A percentile compares a stretch with the other conserved stretches of the same genome.
These are phyloP conservation scores for Holothuria glaberrima DNA, from an alignment of 35 echinoderm and acorn worm species.

Conservation along the genomic window DNA sequence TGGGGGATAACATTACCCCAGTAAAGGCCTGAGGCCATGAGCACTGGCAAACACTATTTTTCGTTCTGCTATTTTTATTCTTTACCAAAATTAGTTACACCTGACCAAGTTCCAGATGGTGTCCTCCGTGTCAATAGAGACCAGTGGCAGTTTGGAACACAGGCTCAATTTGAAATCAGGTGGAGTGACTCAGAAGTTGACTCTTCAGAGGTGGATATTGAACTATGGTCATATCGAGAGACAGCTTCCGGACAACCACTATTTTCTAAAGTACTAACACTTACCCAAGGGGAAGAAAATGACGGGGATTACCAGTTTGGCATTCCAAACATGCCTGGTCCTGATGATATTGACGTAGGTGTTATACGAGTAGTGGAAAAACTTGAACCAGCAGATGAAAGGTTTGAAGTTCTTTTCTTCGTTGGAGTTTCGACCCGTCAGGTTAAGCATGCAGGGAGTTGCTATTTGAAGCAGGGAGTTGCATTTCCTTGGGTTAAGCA, in stretches of 20 bases:
- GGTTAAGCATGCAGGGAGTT: too few species aligned
- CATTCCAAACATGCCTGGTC: too few species aligned
- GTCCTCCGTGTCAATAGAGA: neutral
- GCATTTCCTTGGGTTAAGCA: too few species aligned
- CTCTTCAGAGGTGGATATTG: neutral
- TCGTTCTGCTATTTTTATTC: too few species aligned
- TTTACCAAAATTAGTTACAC: too few species aligned
- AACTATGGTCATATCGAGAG: constrained; percentile 24
- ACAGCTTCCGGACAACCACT: neutral
- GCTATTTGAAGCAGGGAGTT: too few species aligned
- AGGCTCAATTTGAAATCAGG: neutral
- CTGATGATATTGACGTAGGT: neutral
- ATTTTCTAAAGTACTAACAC: neutral
- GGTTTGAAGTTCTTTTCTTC: neutral
- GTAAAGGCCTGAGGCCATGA: too few species aligned
- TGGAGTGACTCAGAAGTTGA: neutral
- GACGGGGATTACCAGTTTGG: neutral
- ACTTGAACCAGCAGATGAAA: neutral
- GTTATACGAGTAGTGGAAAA: constrained; percentile 31
- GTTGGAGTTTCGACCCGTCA: too few species aligned
- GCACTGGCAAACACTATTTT: too few species aligned
- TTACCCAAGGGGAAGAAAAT: neutral
- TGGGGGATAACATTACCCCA: too few species aligned
- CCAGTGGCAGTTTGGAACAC: neutral
- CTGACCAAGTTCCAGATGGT: constrained; percentile 1